Evolutionary conservation across 1,140 invertebrate species (phyloP).

Genomic region (Stenopsyche tienmushanensis): DNA sequence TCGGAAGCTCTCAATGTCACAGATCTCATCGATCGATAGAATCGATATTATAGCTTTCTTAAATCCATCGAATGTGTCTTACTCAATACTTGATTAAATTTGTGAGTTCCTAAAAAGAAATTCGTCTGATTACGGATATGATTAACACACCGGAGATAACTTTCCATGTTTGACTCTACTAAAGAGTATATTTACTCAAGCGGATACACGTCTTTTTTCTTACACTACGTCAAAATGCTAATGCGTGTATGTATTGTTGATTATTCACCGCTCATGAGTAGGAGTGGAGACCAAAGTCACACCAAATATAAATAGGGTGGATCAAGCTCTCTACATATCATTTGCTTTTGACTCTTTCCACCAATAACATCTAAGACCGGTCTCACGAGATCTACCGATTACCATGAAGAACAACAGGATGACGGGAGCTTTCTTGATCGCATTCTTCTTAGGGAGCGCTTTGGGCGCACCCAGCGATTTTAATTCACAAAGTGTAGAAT

Average conservation of each 20-base stretch:
- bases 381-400: neutral
- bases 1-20: neutral
- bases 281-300: conserved; percentile 33
- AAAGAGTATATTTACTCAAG: conserved; percentile 4
- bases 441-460: conserved; percentile 26
- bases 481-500: conserved; percentile 44
- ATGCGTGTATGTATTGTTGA: conserved; percentile 26
- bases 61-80: neutral
- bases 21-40: neutral
- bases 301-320: conserved; percentile 39
- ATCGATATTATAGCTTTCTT: neutral
- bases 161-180: neutral
- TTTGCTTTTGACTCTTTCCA: conserved; percentile 18
- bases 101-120: neutral
- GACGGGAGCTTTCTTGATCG: conserved; percentile 7
- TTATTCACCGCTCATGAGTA: conserved; percentile 22
- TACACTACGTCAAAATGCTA: conserved; percentile 23
- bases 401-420: conserved; percentile 14
- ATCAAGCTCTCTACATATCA: conserved; percentile 20
- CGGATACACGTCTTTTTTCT: conserved; percentile 15
- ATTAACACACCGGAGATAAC: neutral
- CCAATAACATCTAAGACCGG: conserved; percentile 24
- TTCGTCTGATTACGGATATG: conserved; percentile 1
- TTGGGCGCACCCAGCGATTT: conserved; percentile 44
- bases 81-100: neutral